Evolutionary conservation across 2,797 vertebrate genomes (phyloP), one percentile per base, ranked within the genome.

Genomic region (Rhinophrynus dorsalis): DNA sequence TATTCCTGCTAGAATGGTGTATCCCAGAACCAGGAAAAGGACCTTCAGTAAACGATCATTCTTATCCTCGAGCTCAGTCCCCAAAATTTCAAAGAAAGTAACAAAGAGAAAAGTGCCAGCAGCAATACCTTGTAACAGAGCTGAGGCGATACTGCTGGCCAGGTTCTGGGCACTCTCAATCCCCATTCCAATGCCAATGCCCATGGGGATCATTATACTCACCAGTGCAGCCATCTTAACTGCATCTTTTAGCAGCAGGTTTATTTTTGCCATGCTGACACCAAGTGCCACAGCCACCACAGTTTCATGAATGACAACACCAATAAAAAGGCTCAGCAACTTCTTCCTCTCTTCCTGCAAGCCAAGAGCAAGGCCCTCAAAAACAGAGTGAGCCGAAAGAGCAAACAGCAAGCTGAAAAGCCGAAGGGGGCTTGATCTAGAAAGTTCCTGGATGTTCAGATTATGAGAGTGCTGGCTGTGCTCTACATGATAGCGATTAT

Each of bases 51-150:
- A 88, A 0, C 94, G 88, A 67, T 95, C 88, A 0, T 64, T 89
- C 75, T 95, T 95, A n/a, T 94, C 92, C 29, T 97, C 93, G 77
- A 98, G 78, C 80, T 98, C 96, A 50, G 84, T 91, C 0, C 84
- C 88, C 38, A 98, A 83, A 75, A 98, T 94, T 86, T 98, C 95
- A 1, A 98, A 92, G 84, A 97, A 98, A 27, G 93, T 94, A 78
- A 98, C 77, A 0, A 98, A 98, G 10, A 98, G 84, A 80, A 98
- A 97, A 1, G 96, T 98, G 11, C 96, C 96, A 0, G 88, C 93
- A 0, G 95, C 92, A 0, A 95, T 1, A 11, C 96, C 95, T 75
- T 98, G 96, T 51, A 98, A 88, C 57, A 96, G 84, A 72, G 92
- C 90, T 0, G 95, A 96, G 0, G 81, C 78, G 1, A 96, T 38